phyloP scores from a whole-genome alignment of 2,113 vertebrate species.

The Sula dactylatra region DNA sequence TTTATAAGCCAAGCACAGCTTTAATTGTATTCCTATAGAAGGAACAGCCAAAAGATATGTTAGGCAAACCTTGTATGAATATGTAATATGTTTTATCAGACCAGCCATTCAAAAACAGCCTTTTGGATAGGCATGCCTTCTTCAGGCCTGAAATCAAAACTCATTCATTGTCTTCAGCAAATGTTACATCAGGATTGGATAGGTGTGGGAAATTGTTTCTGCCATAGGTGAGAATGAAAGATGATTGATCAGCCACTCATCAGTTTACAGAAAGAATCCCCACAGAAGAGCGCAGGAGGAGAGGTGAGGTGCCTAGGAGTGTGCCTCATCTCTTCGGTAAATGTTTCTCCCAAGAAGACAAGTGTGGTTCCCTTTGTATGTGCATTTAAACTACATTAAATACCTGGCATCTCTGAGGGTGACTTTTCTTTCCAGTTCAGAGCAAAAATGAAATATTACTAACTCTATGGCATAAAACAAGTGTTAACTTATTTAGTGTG shows the following conservation, averaged over 20 bases:
- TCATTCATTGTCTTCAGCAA: not conserved
- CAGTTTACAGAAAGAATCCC: not conserved
- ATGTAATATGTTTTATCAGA: not conserved
- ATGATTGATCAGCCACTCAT: not conserved
- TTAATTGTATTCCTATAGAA: not conserved
- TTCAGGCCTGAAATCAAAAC: not conserved
- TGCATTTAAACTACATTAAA: not conserved
- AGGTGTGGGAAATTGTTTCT: not conserved
- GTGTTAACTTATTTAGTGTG: not conserved
- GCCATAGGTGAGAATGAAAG: not conserved
- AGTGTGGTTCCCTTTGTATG: not conserved
- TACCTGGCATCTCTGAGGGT: not conserved
- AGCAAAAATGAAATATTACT: not conserved
- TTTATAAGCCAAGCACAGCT: not conserved
- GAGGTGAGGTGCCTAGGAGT: not conserved
- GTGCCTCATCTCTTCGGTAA: not conserved
- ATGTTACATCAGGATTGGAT: not conserved
- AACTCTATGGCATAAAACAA: not conserved
- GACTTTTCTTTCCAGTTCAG: not conserved
- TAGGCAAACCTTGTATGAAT: not conserved
- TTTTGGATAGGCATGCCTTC: not conserved
- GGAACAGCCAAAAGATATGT: rapidly evolving
- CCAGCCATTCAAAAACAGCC: not conserved
- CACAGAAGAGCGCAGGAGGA: not conserved
- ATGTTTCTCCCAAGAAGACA: not conserved